Evolutionary conservation across 2,888 invertebrate genomes (phyloP).

Genomic region (Leptinotarsa peninsularis): DNA sequence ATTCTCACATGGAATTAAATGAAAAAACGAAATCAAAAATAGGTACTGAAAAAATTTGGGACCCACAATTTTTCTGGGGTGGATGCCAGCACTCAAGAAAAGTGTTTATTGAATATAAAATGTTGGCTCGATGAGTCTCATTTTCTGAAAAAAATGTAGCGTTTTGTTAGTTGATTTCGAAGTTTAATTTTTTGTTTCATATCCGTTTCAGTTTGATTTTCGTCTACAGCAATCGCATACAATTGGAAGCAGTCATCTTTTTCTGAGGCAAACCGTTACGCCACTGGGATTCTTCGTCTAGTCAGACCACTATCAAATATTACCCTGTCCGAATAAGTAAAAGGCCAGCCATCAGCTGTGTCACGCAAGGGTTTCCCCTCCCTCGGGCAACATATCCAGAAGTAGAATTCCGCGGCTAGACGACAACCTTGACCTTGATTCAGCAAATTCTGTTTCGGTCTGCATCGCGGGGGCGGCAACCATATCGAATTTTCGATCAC

Average conservation of each 20-base stretch:
- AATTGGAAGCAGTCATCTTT: background rate
- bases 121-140: too few species aligned
- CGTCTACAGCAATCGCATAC: too few species aligned
- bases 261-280: background rate
- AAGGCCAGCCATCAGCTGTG: constrained; percentile 20
- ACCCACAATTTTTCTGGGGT: too few species aligned
- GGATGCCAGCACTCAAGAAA: too few species aligned
- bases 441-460: constrained; percentile 35
- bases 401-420: constrained; percentile 42
- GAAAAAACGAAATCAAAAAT: too few species aligned
- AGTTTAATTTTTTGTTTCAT: too few species aligned
- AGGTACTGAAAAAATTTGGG: too few species aligned
- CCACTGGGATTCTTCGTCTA: background rate
- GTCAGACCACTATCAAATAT: background rate
- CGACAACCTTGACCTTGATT: constrained; percentile 41
- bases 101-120: too few species aligned
- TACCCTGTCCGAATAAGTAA: background rate
- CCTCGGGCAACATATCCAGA: constrained; percentile 25
- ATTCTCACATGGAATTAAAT: too few species aligned
- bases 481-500: constrained; percentile 20
- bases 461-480: constrained; percentile 39
- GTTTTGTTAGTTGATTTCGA: too few species aligned
- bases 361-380: constrained; percentile 24
- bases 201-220: too few species aligned
- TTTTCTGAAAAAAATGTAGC: too few species aligned